Percentiles rank a stretch among this genome's conserved stretches.
phyloP scores from a whole-genome alignment of 2,113 vertebrate species.

The Ceyx cyanopectus region DNA sequence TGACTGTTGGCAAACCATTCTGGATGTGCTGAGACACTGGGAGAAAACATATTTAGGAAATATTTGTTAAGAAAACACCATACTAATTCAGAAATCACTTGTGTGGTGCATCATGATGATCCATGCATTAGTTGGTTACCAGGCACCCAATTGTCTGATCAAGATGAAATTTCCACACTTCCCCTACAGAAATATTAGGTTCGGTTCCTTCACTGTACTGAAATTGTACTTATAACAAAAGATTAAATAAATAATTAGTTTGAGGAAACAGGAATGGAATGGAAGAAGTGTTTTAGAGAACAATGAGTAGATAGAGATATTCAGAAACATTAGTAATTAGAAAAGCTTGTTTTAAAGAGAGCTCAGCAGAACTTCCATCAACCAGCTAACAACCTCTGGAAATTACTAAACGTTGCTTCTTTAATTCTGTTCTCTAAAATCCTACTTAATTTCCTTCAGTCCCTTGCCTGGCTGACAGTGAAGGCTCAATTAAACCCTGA shows the following conservation, averaged over 20 bases:
- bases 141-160: neutral
- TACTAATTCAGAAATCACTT: neutral
- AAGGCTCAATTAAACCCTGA: conserved; percentile 41
- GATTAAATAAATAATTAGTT: neutral
- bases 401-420: neutral
- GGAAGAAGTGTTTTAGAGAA: neutral
- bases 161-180: neutral
- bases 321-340: conserved; percentile 13
- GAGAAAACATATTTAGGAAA: neutral
- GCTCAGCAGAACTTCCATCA: neutral
- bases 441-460: neutral
- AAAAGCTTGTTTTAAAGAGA: conserved; percentile 16
- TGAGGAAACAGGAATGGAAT: neutral
- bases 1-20: neutral
- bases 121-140: neutral
- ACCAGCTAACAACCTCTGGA: conserved; percentile 47
- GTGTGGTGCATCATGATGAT: neutral
- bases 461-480: neutral
- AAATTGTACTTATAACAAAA: neutral
- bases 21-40: neutral
- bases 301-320: conserved; percentile 25
- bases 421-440: neutral
- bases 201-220: neutral
- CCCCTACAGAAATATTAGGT: neutral
- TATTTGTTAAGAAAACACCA: neutral